Conservation (phyloP, 2,113 vertebrate genomes). For the Indicator maculatus region DNA sequence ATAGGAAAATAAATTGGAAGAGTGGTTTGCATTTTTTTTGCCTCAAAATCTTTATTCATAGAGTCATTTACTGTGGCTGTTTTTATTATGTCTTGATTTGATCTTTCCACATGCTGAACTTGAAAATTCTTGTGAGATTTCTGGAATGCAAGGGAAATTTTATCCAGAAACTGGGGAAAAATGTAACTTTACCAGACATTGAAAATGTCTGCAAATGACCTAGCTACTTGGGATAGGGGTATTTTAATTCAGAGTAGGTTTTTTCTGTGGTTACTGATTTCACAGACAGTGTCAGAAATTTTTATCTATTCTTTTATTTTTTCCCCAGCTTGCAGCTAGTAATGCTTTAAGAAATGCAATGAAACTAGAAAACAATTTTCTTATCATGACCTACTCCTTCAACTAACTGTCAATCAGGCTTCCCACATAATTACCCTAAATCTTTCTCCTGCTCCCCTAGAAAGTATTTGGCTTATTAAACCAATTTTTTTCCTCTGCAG, state of each 20-base stretch:
- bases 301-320: background rate
- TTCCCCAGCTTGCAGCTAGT: background rate
- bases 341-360: background rate
- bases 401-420: background rate
- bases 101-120: background rate
- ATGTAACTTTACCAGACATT: background rate
- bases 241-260: background rate
- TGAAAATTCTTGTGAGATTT: background rate
- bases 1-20: background rate
- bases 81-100: background rate
- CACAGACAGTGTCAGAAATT: background rate
- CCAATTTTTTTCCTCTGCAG: background rate
- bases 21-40: background rate
- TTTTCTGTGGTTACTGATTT: background rate
- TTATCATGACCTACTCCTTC: background rate
- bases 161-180: background rate
- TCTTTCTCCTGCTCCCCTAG: background rate
- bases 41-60: background rate
- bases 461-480: background rate
- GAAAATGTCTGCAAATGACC: background rate
- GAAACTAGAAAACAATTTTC: background rate
- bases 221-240: background rate
- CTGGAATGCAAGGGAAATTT: background rate
- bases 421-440: background rate
- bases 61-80: background rate